Base-by-base conservation (phyloP, 2,797 vertebrate species). In the Lindbergichthys nudifrons region DNA sequence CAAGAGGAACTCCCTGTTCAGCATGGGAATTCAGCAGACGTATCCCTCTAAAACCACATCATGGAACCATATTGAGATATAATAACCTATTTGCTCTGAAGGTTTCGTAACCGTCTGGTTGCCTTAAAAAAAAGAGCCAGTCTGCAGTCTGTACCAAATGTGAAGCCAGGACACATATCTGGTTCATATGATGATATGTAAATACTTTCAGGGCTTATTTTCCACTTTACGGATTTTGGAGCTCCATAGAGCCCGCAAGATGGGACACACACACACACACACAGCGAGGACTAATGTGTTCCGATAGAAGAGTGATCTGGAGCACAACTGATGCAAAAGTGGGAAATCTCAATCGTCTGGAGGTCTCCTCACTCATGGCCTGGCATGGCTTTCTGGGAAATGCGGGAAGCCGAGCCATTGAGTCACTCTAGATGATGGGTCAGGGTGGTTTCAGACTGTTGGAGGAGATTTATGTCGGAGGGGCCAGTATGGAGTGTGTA, bases 351-450 rank as follows among this genome's bases (percentile, higher is more conserved):
- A 75, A 83, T 85, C 64, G 70, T 90, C 82, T 92, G 90, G 85
- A 85, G 90, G 84, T 84, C 83, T 91, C 83, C 79, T 84, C 80
- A 69, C 62, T 84, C 77, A 65, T 71, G 64, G 84, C 85, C 85
- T 87, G 88, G 89, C 84, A 80, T 60, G 70, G 82, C 78, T 88
- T 83, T 91, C 88, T 89, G 89, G 92, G 91, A 93, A 94, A 82
- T 90, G 83, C 75, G 87, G 92, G 82, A 91, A 91, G 83, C 81
- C 67, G 79, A 88, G 65, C 80, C 73, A 82, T 21, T 94, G 93
- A 94, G 87, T 95, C 94, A 94, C 86, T 74, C 68, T 82, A 79
- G 87, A 88, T 78, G 70, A 73, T 72, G 79, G 91, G 92, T 92
- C 90, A 89, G 85, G 63, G 75, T 66, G 79, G 88, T 91, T 92